phyloP scores from a whole-genome alignment of 1,140 invertebrate genomes.

The Luehdorfia chinensis region DNA sequence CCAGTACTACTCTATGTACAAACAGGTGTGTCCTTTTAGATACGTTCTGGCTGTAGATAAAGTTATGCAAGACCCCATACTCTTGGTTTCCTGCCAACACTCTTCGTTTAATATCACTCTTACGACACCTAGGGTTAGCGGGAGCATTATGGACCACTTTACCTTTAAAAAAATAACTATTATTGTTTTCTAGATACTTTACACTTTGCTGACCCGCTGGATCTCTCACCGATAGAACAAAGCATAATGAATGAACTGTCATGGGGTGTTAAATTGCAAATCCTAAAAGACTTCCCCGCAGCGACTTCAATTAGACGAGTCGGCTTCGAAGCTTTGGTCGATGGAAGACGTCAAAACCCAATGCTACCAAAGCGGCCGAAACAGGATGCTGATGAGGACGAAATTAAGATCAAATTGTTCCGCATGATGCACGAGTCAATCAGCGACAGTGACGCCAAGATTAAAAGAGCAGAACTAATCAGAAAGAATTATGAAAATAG shows the following conservation, averaged over 20 bases:
- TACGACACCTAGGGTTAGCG: too few species aligned
- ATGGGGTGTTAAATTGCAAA: slow-evolving; percentile 30
- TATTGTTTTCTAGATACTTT: too few species aligned
- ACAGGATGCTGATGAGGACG: slow-evolving; percentile 33
- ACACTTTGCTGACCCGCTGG: background rate
- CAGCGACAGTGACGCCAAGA: slow-evolving; percentile 47
- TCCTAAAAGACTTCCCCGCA: slow-evolving; percentile 23
- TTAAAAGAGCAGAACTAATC: slow-evolving; percentile 45
- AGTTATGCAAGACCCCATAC: too few species aligned
- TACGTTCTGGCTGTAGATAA: too few species aligned
- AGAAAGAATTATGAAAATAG: slow-evolving; percentile 40
- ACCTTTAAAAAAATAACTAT: too few species aligned
- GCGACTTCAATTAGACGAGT: slow-evolving; percentile 15
- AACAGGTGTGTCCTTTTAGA: too few species aligned
- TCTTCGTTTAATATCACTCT: too few species aligned
- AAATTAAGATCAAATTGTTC: slow-evolving; percentile 56
- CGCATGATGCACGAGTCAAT: slow-evolving; percentile 57
- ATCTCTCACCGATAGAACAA: slow-evolving; percentile 12
- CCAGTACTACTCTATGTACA: too few species aligned
- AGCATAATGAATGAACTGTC: slow-evolving; percentile 38
- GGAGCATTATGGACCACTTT: too few species aligned
- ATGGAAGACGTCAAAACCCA: background rate
- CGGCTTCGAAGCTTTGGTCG: slow-evolving; percentile 17
- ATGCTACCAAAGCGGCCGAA: background rate
- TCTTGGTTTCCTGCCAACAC: too few species aligned